Evolutionary conservation across 2,113 vertebrate species (phyloP).

Genomic region (Smithornis capensis): DNA sequence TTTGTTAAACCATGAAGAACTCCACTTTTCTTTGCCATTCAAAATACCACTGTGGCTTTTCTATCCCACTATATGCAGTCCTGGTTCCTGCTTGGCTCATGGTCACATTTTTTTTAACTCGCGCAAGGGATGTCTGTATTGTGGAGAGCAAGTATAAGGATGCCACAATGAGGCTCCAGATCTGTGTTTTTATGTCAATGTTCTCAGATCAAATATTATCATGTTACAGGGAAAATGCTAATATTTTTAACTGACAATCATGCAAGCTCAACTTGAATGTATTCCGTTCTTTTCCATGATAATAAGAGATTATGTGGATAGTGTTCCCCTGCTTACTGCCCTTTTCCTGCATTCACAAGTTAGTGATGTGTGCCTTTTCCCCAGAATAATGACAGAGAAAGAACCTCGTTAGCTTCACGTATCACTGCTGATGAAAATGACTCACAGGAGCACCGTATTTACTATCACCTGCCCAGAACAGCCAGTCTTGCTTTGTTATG

Average conservation of each 20-base stretch:
- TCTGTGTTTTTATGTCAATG: neutral
- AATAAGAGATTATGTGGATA: neutral
- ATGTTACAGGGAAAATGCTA: neutral
- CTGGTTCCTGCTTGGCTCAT: neutral
- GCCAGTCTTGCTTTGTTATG: slow-evolving; percentile 50
- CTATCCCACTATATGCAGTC: neutral
- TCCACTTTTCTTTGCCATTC: neutral
- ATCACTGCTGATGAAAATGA: neutral
- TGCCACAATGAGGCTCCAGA: neutral
- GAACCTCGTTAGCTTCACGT: neutral
- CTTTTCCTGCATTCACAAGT: neutral
- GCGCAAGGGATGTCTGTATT: neutral
- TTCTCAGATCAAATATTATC: neutral
- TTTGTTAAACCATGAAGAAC: neutral
- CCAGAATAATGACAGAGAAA: neutral
- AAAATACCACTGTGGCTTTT: neutral
- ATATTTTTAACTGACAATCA: neutral
- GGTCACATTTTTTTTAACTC: neutral
- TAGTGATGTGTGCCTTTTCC: neutral
- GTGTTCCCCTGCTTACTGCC: neutral
- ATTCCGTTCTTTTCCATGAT: neutral
- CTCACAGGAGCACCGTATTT: slow-evolving; percentile 8
- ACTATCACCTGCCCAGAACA: neutral
- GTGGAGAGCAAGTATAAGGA: neutral
- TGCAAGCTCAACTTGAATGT: neutral